phyloP scores from a whole-genome alignment of 2,888 invertebrate genomes.

The Rotaria macrura region DNA sequence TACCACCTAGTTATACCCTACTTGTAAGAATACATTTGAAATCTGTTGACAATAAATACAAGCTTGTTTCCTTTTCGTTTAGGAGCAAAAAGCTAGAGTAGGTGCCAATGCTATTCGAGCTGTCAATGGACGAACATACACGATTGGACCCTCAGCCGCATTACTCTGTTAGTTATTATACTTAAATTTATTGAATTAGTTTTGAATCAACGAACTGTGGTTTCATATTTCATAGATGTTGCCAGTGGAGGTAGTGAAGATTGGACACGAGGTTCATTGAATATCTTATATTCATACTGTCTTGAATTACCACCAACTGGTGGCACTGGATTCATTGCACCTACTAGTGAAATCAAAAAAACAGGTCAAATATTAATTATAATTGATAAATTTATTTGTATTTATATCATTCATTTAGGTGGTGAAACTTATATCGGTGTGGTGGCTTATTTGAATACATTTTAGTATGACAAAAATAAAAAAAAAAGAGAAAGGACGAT shows the following conservation, averaged over 20 bases:
- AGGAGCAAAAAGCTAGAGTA: slow-evolving; percentile 25
- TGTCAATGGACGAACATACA: background rate
- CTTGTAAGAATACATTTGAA: background rate
- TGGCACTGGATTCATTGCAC: background rate
- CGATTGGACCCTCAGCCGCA: background rate
- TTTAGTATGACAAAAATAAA: background rate
- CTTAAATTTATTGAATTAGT: too few species aligned
- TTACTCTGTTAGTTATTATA: background rate
- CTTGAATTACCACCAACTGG: slow-evolving; percentile 12
- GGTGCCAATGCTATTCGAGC: slow-evolving; percentile 22
- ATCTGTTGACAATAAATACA: background rate
- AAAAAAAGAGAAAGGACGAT: background rate
- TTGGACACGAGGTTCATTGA: background rate
- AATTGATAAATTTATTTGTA: background rate
- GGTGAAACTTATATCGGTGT: background rate
- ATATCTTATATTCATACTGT: background rate
- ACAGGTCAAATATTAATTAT: background rate
- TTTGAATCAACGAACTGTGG: background rate
- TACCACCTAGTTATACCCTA: slow-evolving; percentile 10
- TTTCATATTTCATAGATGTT: background rate
- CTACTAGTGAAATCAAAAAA: background rate
- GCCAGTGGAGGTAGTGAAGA: background rate
- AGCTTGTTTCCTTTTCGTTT: background rate
- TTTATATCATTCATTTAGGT: background rate
- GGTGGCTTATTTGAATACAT: background rate